Base-by-base conservation (phyloP, 2,797 vertebrate species). In the Centroberyx gerrardi region DNA sequence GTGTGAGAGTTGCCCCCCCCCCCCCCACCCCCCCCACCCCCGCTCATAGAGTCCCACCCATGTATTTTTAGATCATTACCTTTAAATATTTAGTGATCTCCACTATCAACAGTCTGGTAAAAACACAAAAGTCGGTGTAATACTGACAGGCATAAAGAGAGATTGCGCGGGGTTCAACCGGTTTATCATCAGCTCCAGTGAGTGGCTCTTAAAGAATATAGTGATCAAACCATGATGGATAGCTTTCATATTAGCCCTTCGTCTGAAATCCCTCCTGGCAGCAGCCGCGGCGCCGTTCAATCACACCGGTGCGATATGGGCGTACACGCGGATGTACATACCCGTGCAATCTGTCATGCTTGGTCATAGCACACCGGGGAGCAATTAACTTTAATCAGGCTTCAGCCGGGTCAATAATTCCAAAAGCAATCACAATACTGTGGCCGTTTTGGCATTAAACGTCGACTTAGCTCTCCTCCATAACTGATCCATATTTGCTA, bases 361-460 rank as follows among this genome's bases (percentile, higher is more conserved):
- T 69, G 80, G 71, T 84, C 87, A 82, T 73, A 55, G 86, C 60
- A 63, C 86, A 6, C 79, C 38, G 74, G 85, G 82, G 89, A 85
- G 80, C 84, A 90, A 91, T 93, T 92, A 89, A 74, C 78, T 89
- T 87, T 85, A 89, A 89, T 88, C 87, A 86, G 78, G 68, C 80
- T 83, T 87, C 69, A 77, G 52, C 62, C 63, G 76, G 86, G 86
- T 91, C 88, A 87, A 80, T 86, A 78, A 88, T 82, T 88, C 68
- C 62, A 78, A 85, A 84, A 73, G 81, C 74, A 90, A 90, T 90
- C 87, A 86, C 81, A 83, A 81, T 74, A 65, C 80, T 68, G 63
- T 28, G 59, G 78, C 78, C 74, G 49, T 79, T 68, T 73, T 88
- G 70, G 84, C 76, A 56, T 83, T 61, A 67, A 70, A 80, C 62